These are phyloP conservation scores for Drosophila kepulauana DNA, from an alignment of 1,140 invertebrate species.

Conservation along the genomic window DNA sequence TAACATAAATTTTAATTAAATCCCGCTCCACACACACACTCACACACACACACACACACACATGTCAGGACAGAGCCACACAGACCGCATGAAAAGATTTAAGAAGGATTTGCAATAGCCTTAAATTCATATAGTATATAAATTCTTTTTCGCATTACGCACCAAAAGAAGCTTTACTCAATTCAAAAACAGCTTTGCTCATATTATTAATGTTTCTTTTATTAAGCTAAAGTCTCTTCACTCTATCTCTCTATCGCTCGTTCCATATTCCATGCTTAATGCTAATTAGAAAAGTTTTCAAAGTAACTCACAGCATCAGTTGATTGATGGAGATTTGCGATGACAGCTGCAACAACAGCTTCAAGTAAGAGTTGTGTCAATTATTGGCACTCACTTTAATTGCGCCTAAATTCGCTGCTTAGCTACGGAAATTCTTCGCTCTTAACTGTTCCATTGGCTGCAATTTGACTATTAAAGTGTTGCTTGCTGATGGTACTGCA, in stretches of 20 bases:
- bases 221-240: background rate
- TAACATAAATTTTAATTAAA: constrained; percentile 44
- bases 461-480: constrained; percentile 22
- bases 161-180: background rate
- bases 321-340: constrained; percentile 43
- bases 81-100: constrained; percentile 16
- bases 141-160: constrained; percentile 2
- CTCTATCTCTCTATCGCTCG: background rate
- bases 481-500: constrained; percentile 18
- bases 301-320: constrained; percentile 20
- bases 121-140: constrained; percentile 5
- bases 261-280: background rate
- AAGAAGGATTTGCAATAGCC: constrained; percentile 13
- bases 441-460: constrained; percentile 23
- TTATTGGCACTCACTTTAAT: constrained; percentile 2
- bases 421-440: background rate
- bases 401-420: background rate
- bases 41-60: constrained; percentile 1
- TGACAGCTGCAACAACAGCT: constrained; percentile 15
- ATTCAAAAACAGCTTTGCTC: background rate
- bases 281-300: constrained; percentile 48
- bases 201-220: constrained; percentile 23
- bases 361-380: background rate
- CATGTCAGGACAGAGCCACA: background rate
- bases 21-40: background rate